Percentiles rank a stretch among this genome's conserved stretches.
Evolutionary conservation across 2,888 invertebrate genomes (phyloP).

Genomic region (Sympetrum striolatum): DNA sequence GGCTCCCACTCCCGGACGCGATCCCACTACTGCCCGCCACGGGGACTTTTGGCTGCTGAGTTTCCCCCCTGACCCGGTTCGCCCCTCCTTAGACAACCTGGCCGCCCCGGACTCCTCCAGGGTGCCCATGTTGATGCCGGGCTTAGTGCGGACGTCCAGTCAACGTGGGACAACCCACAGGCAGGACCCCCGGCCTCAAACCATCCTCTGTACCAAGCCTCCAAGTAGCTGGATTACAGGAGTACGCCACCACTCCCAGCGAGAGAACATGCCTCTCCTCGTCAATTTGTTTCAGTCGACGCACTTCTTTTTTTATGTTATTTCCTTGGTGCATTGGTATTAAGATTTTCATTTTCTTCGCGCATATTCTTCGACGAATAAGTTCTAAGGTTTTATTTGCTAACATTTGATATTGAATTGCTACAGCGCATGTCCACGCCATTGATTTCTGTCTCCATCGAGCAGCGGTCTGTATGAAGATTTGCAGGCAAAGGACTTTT

Average conservation of each 20-base stretch:
- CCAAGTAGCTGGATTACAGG: conserved; percentile 98
- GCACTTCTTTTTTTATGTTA: too few species aligned
- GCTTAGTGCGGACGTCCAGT: conserved; percentile 97
- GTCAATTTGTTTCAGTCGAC: too few species aligned
- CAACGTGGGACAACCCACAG: conserved; percentile 73
- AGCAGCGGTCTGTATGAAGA: too few species aligned
- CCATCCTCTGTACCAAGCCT: conserved; percentile 90
- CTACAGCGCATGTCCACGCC: too few species aligned
- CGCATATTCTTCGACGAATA: too few species aligned
- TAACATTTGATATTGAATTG: too few species aligned
- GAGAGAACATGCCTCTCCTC: too few species aligned
- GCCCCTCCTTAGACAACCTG: conserved; percentile 97
- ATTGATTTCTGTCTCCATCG: too few species aligned
- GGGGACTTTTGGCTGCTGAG: conserved; percentile 99
- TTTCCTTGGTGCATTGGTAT: too few species aligned
- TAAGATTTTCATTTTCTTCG: too few species aligned
- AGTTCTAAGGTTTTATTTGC: too few species aligned
- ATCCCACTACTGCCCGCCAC: conserved; percentile 98
- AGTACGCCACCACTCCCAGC: conserved; percentile 94
- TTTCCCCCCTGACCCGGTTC: conserved; percentile 99
- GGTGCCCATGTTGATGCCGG: conserved; percentile 94
- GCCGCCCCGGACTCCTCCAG: conserved; percentile 81
- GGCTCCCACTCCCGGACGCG: conserved; percentile 95
- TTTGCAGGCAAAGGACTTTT: too few species aligned
- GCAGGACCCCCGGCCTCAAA: conserved; percentile 88